A percentile compares a stretch with the other conserved stretches of the same genome.
Evolutionary conservation across 2,888 invertebrate genomes (phyloP).

Genomic region (Eupithecia tripunctaria): DNA sequence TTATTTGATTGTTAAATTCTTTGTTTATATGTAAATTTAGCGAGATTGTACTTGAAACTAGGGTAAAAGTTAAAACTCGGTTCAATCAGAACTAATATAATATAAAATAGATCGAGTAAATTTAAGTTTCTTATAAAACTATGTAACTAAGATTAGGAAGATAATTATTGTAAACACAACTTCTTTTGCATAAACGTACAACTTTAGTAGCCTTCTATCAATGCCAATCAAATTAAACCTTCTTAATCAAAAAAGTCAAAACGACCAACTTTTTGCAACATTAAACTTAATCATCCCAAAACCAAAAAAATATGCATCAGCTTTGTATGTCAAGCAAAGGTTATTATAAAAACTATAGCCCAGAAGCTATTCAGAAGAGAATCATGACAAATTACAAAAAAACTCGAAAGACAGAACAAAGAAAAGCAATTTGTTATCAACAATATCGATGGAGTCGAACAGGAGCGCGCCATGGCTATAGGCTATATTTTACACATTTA

Average conservation of each 20-base stretch:
- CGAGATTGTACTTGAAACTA: not conserved
- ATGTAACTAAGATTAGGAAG: not conserved
- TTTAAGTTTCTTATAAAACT: not conserved
- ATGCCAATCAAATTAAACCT: not conserved
- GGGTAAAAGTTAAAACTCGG: not conserved
- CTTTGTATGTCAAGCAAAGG: constrained; percentile 14
- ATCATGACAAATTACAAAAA: constrained; percentile 60
- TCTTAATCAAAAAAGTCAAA: constrained; percentile 2
- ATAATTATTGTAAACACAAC: not conserved
- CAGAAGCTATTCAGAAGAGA: constrained; percentile 49
- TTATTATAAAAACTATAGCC: constrained; percentile 24
- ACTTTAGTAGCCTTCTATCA: not conserved
- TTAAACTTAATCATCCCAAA: not conserved
- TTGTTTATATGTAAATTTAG: not conserved
- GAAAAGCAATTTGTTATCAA: constrained; percentile 81
- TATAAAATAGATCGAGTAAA: not conserved
- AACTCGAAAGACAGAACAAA: constrained; percentile 72
- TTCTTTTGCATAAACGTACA: not conserved
- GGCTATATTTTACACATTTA: constrained; percentile 42
- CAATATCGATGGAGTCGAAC: constrained; percentile 72
- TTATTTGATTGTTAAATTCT: too few relatives aligned
- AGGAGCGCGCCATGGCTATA: constrained; percentile 52
- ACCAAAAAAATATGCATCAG: constrained; percentile 28
- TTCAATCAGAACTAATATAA: not conserved
- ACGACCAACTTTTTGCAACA: constrained; percentile 15